Evolutionary conservation across 2,113 vertebrate species (phyloP), one percentile per base, ranked within the genome.

Genomic region (Ceyx cyanopectus): DNA sequence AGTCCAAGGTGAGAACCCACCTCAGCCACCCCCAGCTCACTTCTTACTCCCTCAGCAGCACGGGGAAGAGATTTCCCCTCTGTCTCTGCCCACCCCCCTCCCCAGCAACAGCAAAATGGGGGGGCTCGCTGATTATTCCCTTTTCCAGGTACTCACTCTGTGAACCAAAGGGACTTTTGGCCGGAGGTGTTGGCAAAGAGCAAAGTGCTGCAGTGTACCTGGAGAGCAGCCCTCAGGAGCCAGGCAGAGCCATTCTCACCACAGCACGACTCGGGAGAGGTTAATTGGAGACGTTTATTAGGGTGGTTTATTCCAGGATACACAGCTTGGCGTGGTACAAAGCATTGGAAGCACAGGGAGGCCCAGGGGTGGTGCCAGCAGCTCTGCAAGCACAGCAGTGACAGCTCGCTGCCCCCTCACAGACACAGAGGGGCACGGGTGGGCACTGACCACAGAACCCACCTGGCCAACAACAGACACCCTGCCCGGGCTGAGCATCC

Each of bases 201-300:
- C 45, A 18, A 5, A 32, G 5, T 5, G 3, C 9, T 5, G 46
- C 86, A 41, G 29, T 37, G 37, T 37, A 37, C 37, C 37, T 37
- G 37, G 37, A 37, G 37, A 37, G 37, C 37, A 37, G 10, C 37
- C 37, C 37, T 37, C 37, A 37, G 37, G 37, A 37, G 37, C 37
- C 37, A 37, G 37, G 37, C 43, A 87, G 73, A 94, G n/a, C 79
- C 81, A 94, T n/a, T 82, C 84, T 90, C 90, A 95, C n/a, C 95
- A 98, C 97, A 95, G 80, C 53, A 90, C 94, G 86, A 87, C 46
- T 73, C 43, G 15, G 54, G 45, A 76, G 66, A 65, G 94, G 89
- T 97, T 94, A 93, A 94, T 92, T 77, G 6, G 92, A 96, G 67
- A 94, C 5, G 77, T 98, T 98, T 98, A 98, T 98, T 98, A 93